These are phyloP conservation scores for Taenaris catops DNA, from an alignment of 2,888 invertebrate genomes.

Conservation along the genomic window DNA sequence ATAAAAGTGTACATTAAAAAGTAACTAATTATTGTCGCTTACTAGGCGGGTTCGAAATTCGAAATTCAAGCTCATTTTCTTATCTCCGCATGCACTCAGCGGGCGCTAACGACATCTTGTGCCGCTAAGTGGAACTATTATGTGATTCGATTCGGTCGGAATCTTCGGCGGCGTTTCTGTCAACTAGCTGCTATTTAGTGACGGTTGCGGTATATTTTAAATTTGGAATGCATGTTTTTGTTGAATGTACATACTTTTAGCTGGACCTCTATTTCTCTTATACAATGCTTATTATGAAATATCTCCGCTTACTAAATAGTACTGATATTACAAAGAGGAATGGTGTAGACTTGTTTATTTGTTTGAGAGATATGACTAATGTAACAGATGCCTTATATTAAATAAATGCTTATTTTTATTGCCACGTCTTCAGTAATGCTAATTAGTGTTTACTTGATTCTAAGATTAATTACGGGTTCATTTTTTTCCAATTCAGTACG, in stretches of 20 bases:
- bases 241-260: conserved; percentile 18
- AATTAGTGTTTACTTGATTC: too few relatives aligned
- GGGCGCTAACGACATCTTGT: conserved; percentile 74
- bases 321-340: too few relatives aligned
- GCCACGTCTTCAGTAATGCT: too few relatives aligned
- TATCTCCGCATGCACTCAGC: conserved; percentile 60
- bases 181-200: conserved; percentile 60
- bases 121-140: conserved; percentile 71
- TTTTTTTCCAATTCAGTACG: too few relatives aligned
- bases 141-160: conserved; percentile 60
- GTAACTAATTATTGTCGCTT: conserved; percentile 18
- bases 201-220: conserved; percentile 61
- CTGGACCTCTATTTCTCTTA: conserved; percentile 18
- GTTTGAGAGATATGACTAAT: too few relatives aligned
- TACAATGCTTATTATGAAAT: too few relatives aligned
- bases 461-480: too few relatives aligned
- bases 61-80: conserved; percentile 37
- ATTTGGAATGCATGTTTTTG: conserved; percentile 53
- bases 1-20: conserved; percentile 3
- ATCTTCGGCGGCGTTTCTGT: conserved; percentile 56
- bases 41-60: conserved; percentile 11
- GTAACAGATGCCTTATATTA: too few relatives aligned
- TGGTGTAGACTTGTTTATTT: too few relatives aligned
- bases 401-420: too few relatives aligned
- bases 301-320: too few relatives aligned